A percentile compares a stretch with the other conserved stretches of the same genome.
These are phyloP conservation scores for Pandemis cinnamomeana DNA, from an alignment of 2,888 invertebrate species.

Conservation along the genomic window DNA sequence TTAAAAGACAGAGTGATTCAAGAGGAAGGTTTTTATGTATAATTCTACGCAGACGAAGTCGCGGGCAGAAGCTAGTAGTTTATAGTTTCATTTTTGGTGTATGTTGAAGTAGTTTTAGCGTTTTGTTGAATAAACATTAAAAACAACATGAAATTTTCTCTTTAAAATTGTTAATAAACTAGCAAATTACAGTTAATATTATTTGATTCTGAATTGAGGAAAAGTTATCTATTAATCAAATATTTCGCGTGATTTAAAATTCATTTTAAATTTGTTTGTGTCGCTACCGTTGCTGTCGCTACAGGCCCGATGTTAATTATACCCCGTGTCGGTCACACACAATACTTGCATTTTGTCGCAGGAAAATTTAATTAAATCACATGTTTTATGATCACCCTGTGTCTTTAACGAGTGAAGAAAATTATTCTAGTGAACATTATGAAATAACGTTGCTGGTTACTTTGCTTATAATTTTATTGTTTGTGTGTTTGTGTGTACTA, in stretches of 20 bases:
- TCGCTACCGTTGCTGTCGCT: conserved; percentile 27
- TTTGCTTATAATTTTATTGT: background rate
- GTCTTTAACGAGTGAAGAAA: conserved; percentile 12
- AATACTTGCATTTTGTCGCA: conserved; percentile 44
- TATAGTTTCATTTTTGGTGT: no score
- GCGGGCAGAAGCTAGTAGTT: no score
- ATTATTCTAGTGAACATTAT: background rate
- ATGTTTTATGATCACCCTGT: conserved; percentile 38
- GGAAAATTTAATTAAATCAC: conserved; percentile 44
- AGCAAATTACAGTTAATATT: no score
- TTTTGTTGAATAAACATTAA: no score
- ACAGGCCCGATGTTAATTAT: conserved; percentile 43
- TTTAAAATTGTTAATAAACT: no score
- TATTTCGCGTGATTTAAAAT: background rate
- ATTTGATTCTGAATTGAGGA: no score
- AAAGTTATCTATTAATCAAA: background rate
- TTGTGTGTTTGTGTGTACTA: no score
- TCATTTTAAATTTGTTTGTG: background rate
- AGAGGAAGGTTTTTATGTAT: no score
- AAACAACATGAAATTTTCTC: no score
- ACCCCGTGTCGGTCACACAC: conserved; percentile 43
- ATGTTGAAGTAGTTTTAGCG: no score
- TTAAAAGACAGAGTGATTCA: no score
- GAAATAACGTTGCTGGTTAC: background rate
- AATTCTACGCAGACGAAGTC: no score